These are phyloP conservation scores for Torymus tubicola DNA, from an alignment of 2,888 invertebrate species.

Conservation along the genomic window DNA sequence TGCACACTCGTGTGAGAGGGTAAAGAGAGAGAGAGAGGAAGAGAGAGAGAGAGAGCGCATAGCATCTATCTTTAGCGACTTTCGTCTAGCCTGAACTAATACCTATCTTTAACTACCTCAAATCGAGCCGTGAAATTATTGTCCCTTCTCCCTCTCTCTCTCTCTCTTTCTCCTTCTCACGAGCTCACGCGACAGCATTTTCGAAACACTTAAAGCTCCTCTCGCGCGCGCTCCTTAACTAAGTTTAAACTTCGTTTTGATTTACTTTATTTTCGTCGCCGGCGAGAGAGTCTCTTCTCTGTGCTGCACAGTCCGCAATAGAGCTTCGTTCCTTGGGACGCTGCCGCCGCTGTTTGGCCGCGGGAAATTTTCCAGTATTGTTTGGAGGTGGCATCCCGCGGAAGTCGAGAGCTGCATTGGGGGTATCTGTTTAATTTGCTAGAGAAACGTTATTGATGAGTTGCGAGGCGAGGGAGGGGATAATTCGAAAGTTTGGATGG, in stretches of 20 bases:
- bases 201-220: conserved; percentile 55
- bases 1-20: not conserved
- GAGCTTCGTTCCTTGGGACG: not conserved
- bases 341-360: conserved; percentile 13
- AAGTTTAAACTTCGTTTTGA: conserved; percentile 57
- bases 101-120: conserved; percentile 57
- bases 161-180: conserved; percentile 12
- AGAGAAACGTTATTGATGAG: too few species aligned
- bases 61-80: conserved; percentile 54
- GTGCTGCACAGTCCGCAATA: not conserved
- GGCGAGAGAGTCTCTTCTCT: not conserved
- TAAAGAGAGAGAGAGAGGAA: not conserved
- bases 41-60: not conserved
- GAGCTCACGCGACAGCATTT: conserved; percentile 46
- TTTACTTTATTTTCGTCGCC: conserved; percentile 52
- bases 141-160: conserved; percentile 40
- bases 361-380: conserved; percentile 26
- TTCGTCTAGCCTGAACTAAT: conserved; percentile 47
- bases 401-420: not conserved
- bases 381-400: not conserved
- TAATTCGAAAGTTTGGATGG: too few species aligned
- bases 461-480: too few species aligned
- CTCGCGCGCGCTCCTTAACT: conserved; percentile 47
- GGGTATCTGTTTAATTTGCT: too few species aligned
- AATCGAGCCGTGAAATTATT: conserved; percentile 56